phyloP scores from a whole-genome alignment of 1,140 invertebrate genomes.

The Caenorhabditis latens region DNA sequence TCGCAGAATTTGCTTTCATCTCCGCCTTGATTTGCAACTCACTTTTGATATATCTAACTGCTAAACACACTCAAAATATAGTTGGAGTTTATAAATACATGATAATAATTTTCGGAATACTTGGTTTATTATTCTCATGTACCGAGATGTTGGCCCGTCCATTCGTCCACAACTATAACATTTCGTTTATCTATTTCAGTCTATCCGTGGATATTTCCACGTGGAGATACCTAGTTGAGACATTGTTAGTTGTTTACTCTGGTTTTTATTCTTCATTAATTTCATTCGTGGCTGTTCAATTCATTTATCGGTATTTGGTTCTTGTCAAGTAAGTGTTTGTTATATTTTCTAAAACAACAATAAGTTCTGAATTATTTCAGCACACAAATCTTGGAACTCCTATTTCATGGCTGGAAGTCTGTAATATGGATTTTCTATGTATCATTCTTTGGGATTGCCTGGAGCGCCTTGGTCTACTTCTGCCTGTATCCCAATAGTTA shows the following conservation, averaged over 20 bases:
- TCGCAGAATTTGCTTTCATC: background rate
- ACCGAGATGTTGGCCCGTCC: background rate
- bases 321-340: background rate
- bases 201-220: background rate
- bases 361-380: too few relatives aligned
- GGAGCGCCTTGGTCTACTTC: too few relatives aligned
- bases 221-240: background rate
- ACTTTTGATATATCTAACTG: background rate
- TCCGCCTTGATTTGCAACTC: background rate
- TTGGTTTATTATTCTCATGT: background rate
- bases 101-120: background rate
- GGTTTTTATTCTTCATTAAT: background rate
- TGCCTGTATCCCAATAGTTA: too few relatives aligned
- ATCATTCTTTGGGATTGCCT: too few relatives aligned
- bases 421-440: too few relatives aligned
- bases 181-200: background rate
- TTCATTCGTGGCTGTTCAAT: background rate
- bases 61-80: background rate
- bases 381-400: too few relatives aligned
- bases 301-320: slow-evolving; percentile 8
- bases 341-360: too few relatives aligned
- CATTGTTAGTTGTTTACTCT: background rate
- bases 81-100: background rate
- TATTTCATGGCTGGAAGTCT: too few relatives aligned
- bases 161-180: background rate